These are phyloP conservation scores for Blera fallax DNA, from an alignment of 2,888 invertebrate genomes.

Conservation along the genomic window DNA sequence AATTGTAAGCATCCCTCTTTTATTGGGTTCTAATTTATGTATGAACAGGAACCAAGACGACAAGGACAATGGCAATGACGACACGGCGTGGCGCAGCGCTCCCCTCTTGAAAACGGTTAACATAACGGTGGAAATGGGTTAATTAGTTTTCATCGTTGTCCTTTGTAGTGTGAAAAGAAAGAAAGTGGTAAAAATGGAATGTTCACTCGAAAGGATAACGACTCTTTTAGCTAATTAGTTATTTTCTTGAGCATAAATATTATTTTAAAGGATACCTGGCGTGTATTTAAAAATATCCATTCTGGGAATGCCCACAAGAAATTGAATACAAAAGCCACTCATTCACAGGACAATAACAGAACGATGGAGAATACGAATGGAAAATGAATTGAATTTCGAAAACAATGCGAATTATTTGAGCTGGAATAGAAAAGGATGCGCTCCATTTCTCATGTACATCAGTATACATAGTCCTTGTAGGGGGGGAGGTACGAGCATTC, in stretches of 20 bases:
- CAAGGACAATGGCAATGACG: neutral
- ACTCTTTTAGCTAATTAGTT: conserved; percentile 51
- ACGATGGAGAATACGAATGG: neutral
- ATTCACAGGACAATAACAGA: neutral
- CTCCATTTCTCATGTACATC: neutral
- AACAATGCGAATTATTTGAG: neutral
- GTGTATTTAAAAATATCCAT: neutral
- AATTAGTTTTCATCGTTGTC: conserved; percentile 50
- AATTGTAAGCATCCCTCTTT: neutral
- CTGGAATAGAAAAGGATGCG: neutral
- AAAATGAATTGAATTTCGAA: neutral
- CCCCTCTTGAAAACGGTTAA: neutral
- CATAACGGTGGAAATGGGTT: conserved; percentile 39
- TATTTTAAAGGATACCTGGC: neutral
- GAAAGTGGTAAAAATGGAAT: neutral
- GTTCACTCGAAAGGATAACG: conserved; percentile 45
- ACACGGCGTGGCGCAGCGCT: neutral
- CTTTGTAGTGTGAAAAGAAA: neutral
- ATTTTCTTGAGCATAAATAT: conserved; percentile 29
- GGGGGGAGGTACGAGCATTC: no score
- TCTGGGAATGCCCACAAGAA: neutral
- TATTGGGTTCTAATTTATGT: conserved; percentile 12
- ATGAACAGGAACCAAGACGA: neutral
- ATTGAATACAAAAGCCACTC: neutral
- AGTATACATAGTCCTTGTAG: no score